Base-by-base conservation (phyloP, 2,113 vertebrate species). In the Uria lomvia region DNA sequence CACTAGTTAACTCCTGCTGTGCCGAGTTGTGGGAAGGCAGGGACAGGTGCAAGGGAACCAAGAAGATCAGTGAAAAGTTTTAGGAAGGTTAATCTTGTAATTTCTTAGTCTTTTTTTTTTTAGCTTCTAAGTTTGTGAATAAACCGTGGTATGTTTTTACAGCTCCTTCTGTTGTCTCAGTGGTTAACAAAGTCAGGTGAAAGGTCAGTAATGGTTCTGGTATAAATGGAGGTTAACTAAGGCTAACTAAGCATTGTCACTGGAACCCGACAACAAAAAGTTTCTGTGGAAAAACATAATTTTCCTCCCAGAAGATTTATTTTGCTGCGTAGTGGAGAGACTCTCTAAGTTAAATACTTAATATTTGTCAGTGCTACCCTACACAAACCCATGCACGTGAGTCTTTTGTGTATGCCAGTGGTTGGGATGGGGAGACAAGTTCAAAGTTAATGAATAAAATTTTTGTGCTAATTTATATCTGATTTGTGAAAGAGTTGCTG, bases 1-100 rank as follows among this genome's bases (percentile, higher is more conserved):
- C 22, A 1, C 30, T 11, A 1, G 7, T 29, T 45, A 7, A 10
- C 22, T 77, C 29, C 45, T 59, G 50, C 66, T 24, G 0, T 9
- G 34, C 12, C 45, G 16, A 0, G 11, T 0, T 62, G n/a, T 9
- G 45, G 49, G 24, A 34, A 42, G 50, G 40, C 60, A 70, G 70
- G 67, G 49, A 8, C 40, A 6, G 42, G 38, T 62, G 13, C 11
- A 15, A 67, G 50, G 55, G 17, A 27, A 30, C 24, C 12, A 11
- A 42, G 27, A 63, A 16, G 14, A 6, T 22, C 68, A 68, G 60
- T 50, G 53, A 59, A 24, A 30, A 9, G 5, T 15, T 27, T 53
- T 67, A 53, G 49, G 26, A 49, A 55, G 17, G 34, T 27, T 34
- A 17, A 13, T 21, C 4, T 45, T 58, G 8, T 60, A 4, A 23